Evolutionary conservation across 2,113 vertebrate species (phyloP).

Genomic region (Pomatostomus ruficeps): DNA sequence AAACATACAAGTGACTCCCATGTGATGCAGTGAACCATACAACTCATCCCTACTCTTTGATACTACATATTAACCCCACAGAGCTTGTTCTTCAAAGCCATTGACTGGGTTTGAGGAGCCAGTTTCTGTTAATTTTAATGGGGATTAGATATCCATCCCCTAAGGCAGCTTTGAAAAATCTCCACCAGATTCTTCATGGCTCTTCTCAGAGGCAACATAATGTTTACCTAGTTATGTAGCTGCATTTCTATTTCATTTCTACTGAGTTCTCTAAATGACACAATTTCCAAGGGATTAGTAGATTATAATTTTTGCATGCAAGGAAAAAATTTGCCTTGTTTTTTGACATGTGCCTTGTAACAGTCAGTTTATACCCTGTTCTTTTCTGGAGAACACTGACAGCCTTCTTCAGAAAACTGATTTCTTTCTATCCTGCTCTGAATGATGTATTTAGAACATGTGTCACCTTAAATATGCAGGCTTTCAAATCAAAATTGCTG

Average conservation of each 20-base stretch:
- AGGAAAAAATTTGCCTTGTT: neutral
- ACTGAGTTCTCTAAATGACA: neutral
- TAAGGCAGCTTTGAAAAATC: constrained; percentile 35
- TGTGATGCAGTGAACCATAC: neutral
- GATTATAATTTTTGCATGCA: neutral
- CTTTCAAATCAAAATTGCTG: neutral
- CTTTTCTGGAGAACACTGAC: neutral
- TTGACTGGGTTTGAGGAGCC: neutral
- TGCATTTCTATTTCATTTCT: neutral
- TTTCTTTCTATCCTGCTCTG: neutral
- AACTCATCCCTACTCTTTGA: constrained; percentile 33
- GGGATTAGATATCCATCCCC: constrained; percentile 23
- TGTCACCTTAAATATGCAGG: neutral
- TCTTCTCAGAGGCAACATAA: neutral
- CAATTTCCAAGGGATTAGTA: neutral
- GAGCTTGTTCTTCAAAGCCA: constrained; percentile 34
- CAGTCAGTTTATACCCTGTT: neutral
- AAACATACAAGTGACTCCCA: neutral
- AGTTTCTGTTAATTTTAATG: constrained; percentile 45
- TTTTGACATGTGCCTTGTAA: neutral
- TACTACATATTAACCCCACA: neutral
- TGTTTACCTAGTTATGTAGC: neutral
- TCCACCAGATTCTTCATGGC: constrained; percentile 16
- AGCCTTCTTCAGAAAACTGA: neutral
- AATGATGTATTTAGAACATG: neutral